phyloP scores from a whole-genome alignment of 2,113 vertebrate species.

The Notarius lentiginosus region DNA sequence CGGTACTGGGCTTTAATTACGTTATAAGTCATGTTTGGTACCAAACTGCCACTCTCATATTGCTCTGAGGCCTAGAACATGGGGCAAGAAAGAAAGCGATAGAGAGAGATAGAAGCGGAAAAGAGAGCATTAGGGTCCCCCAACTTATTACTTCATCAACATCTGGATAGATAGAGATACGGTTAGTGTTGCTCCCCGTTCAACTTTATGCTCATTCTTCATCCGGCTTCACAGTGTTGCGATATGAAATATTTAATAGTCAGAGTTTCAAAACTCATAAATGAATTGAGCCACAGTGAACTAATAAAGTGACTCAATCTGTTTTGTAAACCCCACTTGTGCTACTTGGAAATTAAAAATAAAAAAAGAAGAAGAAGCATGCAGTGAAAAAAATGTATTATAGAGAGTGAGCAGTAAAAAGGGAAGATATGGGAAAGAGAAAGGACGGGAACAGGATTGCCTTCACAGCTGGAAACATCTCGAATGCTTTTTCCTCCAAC shows the following conservation, averaged over 20 bases:
- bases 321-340: conserved; percentile 70
- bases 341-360: conserved; percentile 65
- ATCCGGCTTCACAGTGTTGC: conserved; percentile 40
- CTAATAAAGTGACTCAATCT: conserved; percentile 69
- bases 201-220: conserved; percentile 58
- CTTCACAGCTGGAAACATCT: conserved; percentile 62
- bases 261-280: conserved; percentile 61
- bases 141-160: conserved; percentile 59
- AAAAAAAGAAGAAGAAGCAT: conserved; percentile 56
- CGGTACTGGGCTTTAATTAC: conserved; percentile 72
- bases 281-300: conserved; percentile 67
- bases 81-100: conserved; percentile 42
- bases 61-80: conserved; percentile 37
- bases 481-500: conserved; percentile 53
- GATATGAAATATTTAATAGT: conserved; percentile 60
- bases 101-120: conserved; percentile 56
- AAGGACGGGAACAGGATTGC: conserved; percentile 49
- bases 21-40: conserved; percentile 76
- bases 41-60: conserved; percentile 65
- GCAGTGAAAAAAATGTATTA: conserved; percentile 42
- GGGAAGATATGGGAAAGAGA: conserved; percentile 47
- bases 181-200: conserved; percentile 49
- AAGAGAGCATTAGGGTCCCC: conserved; percentile 55
- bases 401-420: conserved; percentile 41
- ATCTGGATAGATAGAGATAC: conserved; percentile 61